Conservation (phyloP, 2,113 vertebrate species). For the Myanophis thanlyinensis region DNA sequence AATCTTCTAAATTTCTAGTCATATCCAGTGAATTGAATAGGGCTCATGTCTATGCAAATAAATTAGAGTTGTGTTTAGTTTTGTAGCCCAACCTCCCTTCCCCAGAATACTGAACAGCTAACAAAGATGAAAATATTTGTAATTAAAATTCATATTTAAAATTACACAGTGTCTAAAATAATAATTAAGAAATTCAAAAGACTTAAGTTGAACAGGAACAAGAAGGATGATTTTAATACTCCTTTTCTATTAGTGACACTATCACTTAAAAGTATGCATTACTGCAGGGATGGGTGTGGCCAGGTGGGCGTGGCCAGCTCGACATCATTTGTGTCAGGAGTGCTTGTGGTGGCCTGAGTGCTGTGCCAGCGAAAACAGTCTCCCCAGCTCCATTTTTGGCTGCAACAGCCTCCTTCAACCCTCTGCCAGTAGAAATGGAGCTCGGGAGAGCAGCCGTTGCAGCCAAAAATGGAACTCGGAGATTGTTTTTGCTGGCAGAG, state of each 20-base stretch:
- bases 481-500: too few relatives aligned
- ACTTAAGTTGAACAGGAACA: not conserved
- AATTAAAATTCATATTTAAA: not conserved
- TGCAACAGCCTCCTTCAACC: too few relatives aligned
- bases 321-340: too few relatives aligned
- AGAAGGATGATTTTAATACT: not conserved
- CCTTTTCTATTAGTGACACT: not conserved
- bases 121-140: not conserved
- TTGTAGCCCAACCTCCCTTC: not conserved
- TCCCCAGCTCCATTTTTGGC: too few relatives aligned
- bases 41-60: not conserved
- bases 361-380: too few relatives aligned
- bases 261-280: not conserved
- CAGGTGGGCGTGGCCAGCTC: too few relatives aligned
- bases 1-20: not conserved
- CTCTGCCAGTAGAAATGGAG: too few relatives aligned
- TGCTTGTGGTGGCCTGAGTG: too few relatives aligned
- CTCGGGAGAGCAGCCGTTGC: too few relatives aligned
- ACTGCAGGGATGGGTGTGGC: too few relatives aligned
- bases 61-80: not conserved
- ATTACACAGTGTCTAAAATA: not conserved
- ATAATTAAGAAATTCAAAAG: not conserved
- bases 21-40: not conserved
- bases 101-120: not conserved
- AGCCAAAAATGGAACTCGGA: too few relatives aligned